phyloP scores from a whole-genome alignment of 2,113 vertebrate genomes.

The Lutjanus erythropterus region DNA sequence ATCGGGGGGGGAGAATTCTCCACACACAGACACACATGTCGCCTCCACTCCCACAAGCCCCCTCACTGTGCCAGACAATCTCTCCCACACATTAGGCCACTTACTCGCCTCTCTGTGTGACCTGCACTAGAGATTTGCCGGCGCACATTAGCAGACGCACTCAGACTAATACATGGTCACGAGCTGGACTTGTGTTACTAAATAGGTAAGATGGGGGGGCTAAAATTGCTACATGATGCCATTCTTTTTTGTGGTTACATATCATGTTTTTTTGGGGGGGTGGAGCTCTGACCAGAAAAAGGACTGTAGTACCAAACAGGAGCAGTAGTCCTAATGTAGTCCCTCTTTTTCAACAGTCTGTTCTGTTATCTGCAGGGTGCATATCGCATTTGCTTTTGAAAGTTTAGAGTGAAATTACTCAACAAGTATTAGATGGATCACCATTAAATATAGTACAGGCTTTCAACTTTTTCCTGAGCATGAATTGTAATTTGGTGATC shows the following conservation, averaged over 20 bases:
- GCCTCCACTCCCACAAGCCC: background rate
- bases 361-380: background rate
- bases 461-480: too few relatives aligned
- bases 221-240: background rate
- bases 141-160: conserved; percentile 32
- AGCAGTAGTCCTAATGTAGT: background rate
- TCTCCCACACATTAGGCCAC: conserved; percentile 30
- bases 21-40: background rate
- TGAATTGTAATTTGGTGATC: too few relatives aligned
- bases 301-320: background rate
- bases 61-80: background rate
- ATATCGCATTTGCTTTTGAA: too few relatives aligned
- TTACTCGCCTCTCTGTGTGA: conserved; percentile 16
- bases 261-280: background rate
- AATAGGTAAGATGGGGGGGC: background rate
- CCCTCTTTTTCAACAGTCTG: background rate
- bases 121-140: conserved; percentile 13
- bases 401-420: too few relatives aligned
- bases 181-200: conserved; percentile 4
- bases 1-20: background rate
- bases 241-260: background rate
- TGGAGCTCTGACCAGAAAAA: background rate
- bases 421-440: too few relatives aligned
- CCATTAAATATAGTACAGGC: too few relatives aligned
- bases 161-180: conserved; percentile 3